These are phyloP conservation scores for Sternarchorhynchus goeldii DNA, from an alignment of 2,797 vertebrate species.

Conservation along the genomic window DNA sequence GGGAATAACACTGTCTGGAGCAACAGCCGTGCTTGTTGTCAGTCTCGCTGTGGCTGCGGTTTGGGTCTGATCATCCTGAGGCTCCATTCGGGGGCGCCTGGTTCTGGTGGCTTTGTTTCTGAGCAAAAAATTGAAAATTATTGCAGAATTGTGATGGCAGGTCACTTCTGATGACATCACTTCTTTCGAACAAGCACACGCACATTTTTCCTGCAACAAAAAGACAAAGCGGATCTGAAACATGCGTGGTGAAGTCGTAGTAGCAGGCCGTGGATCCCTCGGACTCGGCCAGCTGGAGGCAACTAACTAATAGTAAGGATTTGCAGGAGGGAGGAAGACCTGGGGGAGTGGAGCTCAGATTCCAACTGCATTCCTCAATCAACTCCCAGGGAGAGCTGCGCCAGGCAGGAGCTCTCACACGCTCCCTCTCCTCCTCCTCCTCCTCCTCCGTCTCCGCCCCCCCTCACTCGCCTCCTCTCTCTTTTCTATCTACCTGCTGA, in stretches of 20 bases:
- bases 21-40: background rate
- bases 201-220: background rate
- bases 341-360: slow-evolving; percentile 31
- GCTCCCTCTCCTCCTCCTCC: slow-evolving; percentile 27
- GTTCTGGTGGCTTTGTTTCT: background rate
- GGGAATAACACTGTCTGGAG: background rate
- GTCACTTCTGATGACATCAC: background rate
- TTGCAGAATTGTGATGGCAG: background rate
- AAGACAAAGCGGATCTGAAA: too few relatives aligned
- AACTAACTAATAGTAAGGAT: background rate
- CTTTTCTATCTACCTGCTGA: slow-evolving; percentile 3
- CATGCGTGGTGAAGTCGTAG: too few relatives aligned
- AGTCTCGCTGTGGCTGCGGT: background rate
- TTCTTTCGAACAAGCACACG: background rate
- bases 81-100: background rate
- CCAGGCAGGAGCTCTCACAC: slow-evolving; percentile 11
- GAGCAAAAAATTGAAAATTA: too few relatives aligned
- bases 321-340: slow-evolving; percentile 29
- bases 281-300: background rate
- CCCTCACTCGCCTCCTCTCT: background rate
- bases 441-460: slow-evolving; percentile 13
- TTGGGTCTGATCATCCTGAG: background rate
- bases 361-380: slow-evolving; percentile 35
- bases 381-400: slow-evolving; percentile 31
- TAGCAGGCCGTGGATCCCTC: too few relatives aligned